These are phyloP conservation scores for Chlorospingus flavigularis DNA, from an alignment of 2,797 vertebrate species.

Conservation along the genomic window DNA sequence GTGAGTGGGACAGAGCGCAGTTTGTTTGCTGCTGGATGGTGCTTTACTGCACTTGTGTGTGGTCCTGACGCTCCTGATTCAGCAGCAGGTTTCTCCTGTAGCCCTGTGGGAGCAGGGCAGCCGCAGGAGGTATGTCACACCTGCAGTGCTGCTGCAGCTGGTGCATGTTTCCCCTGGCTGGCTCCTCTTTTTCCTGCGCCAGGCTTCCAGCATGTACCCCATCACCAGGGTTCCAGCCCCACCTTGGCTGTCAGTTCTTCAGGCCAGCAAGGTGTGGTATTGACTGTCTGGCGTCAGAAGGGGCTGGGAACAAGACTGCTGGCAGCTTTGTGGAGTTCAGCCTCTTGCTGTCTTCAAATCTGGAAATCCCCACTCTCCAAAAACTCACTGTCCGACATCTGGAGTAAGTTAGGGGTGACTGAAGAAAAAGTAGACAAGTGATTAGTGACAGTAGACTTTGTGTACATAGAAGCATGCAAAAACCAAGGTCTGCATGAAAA, in stretches of 20 bases:
- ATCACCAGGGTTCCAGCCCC: not conserved
- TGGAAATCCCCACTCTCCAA: not conserved
- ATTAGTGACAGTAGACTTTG: not conserved
- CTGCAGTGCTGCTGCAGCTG: not conserved
- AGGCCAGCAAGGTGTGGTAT: not conserved
- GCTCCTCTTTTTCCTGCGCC: not conserved
- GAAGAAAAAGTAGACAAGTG: not conserved
- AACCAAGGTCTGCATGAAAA: not conserved
- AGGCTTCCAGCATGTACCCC: not conserved
- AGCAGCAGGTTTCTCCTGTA: not conserved
- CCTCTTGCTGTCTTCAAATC: not conserved
- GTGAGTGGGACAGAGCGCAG: not conserved
- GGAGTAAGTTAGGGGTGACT: not conserved
- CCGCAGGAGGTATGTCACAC: not conserved
- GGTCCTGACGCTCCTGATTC: not conserved
- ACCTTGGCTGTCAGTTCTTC: rapidly evolving
- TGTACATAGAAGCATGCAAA: not conserved
- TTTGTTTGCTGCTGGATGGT: not conserved
- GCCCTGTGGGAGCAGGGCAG: not conserved
- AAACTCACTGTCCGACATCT: not conserved
- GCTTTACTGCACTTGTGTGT: not conserved
- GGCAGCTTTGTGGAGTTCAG: not conserved
- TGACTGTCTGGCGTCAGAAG: not conserved
- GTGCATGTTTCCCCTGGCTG: not conserved
- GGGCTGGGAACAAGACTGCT: not conserved